Percentiles rank a stretch among this genome's conserved stretches.
Evolutionary conservation across 2,113 vertebrate genomes (phyloP).

Genomic region (Ranitomeya variabilis): DNA sequence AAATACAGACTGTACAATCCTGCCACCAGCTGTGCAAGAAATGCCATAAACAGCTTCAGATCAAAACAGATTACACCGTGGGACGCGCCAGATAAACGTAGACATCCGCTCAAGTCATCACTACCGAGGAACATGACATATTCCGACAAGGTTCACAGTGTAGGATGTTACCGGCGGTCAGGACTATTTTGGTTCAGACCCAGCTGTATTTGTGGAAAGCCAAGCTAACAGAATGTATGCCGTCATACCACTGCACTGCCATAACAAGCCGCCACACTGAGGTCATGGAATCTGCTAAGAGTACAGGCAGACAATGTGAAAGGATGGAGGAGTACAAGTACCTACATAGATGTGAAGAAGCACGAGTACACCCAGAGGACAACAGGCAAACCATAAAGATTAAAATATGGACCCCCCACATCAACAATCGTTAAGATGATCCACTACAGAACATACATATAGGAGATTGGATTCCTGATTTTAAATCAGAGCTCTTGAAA

Average conservation of each 20-base stretch:
- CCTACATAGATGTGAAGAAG: not conserved
- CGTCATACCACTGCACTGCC: not conserved
- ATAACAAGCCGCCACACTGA: not conserved
- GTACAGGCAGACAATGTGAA: not conserved
- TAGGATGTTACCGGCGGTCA: not conserved
- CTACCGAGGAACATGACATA: not conserved
- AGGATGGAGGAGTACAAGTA: not conserved
- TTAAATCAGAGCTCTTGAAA: too few species aligned
- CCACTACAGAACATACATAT: too few species aligned
- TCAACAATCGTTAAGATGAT: too few species aligned
- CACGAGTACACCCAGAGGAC: not conserved
- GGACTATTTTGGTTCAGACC: not conserved
- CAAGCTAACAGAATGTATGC: not conserved
- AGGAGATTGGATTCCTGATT: too few species aligned
- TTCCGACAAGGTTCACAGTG: slow-evolving; percentile 23
- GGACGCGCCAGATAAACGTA: not conserved
- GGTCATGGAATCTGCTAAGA: not conserved
- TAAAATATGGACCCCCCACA: too few species aligned
- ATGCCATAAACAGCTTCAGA: slow-evolving; percentile 61
- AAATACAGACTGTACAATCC: slow-evolving; percentile 58
- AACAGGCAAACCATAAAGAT: too few species aligned
- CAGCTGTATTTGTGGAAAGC: not conserved
- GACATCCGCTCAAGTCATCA: not conserved
- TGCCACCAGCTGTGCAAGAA: slow-evolving; percentile 65
- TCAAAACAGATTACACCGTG: slow-evolving; percentile 42